Base-by-base conservation (phyloP, 2,888 invertebrate genomes). In the Eledona agricola region DNA sequence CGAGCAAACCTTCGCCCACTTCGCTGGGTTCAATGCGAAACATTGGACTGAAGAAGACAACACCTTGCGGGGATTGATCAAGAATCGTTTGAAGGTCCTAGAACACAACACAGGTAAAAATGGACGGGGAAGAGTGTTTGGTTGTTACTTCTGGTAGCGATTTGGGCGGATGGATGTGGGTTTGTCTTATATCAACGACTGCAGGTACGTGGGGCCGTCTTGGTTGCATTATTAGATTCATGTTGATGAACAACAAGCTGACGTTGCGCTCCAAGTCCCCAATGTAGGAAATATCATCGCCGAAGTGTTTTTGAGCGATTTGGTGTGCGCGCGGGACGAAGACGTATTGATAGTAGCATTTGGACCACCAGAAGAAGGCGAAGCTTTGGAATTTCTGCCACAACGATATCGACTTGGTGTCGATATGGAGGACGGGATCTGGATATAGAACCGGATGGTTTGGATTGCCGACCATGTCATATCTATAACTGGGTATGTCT, bases 241-340 rank as follows among this genome's bases (percentile, higher is more conserved):
- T 61, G 42, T 79, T 79, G 1, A 76, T 20, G 45, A 79, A 71
- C 6, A 78, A 16, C 66, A 79, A 63, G 15, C 76, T 72, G 9
- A 75, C 37, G 29, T 68, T 61, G n/a, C 38, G 58, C 31, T 63
- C 58, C 5, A 72, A 49, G 13, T 65, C 62, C 3, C 45, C 51
- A 3, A 65, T 4, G 17, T 31, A 26, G 3, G 50, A 60, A 9
- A 54, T 45, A 2, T 49, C 19, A 2, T 49, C 19, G 6, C 60
- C 58, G 34, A 62, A 59, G 28, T 55, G 38, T 23, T 60, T 50
- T 26, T 32, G 37, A 1, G 50, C 57, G 6, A 56, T 9, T 9
- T 19, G 16, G 22, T 59, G 54, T 19, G 40, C 47, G 16, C 32
- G 25, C 1, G 58, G 59, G 4, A 55, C 6, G 12, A 43, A 6